A percentile compares a stretch with the other conserved stretches of the same genome.
Evolutionary conservation across 2,797 vertebrate genomes (phyloP).

Genomic region (Hippocampus kuda): DNA sequence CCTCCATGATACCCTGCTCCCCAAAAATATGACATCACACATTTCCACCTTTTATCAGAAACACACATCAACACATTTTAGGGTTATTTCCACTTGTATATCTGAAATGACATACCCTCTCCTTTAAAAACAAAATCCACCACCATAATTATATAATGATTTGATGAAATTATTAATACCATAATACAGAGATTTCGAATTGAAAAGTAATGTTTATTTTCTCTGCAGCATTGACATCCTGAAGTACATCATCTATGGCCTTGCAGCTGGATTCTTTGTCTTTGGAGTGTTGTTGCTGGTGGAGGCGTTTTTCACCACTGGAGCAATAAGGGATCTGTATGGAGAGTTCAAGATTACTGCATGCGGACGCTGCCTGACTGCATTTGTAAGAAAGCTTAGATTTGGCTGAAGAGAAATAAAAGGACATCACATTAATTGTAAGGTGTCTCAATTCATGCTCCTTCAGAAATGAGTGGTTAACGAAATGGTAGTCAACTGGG

Average conservation of each 20-base stretch:
- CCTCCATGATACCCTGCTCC: not conserved
- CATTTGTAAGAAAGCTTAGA: conserved; percentile 72
- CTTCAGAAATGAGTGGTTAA: not conserved
- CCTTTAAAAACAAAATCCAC: not conserved
- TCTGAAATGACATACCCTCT: not conserved
- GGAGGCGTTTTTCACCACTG: conserved; percentile 97
- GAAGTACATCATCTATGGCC: conserved; percentile 95
- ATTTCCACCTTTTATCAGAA: not conserved
- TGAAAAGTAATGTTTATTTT: conserved; percentile 2
- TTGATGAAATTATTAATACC: not conserved
- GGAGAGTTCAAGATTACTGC: conserved; percentile 97
- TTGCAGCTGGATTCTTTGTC: conserved; percentile 93
- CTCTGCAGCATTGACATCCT: conserved; percentile 86
- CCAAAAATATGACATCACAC: not conserved
- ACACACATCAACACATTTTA: not conserved
- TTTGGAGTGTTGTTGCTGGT: conserved; percentile 96
- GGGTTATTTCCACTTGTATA: not conserved
- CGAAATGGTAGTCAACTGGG: not conserved
- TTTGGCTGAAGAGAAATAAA: not conserved
- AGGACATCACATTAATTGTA: not conserved
- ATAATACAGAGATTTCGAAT: not conserved
- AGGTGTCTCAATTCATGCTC: not conserved
- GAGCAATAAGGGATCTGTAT: conserved; percentile 94
- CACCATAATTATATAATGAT: not conserved
- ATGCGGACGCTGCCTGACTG: conserved; percentile 93